Evolutionary conservation across 2,797 vertebrate species (phyloP).

Genomic region (Chelon labrosus): DNA sequence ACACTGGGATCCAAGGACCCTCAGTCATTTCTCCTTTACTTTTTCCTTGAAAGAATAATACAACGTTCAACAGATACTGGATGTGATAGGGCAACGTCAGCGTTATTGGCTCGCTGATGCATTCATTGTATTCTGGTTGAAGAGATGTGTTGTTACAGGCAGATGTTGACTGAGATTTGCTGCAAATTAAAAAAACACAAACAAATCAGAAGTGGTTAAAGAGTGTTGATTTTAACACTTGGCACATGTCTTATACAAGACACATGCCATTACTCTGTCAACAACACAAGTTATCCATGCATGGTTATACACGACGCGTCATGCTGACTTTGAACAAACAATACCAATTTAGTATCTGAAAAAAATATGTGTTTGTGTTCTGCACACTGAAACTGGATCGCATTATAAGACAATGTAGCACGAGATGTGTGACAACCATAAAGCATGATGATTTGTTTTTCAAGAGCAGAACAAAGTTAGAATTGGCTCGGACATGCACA

Average conservation of each 20-base stretch:
- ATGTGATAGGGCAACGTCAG: no score
- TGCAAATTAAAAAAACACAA: no score
- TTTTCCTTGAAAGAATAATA: no score
- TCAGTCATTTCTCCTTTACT: no score
- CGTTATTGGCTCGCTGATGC: no score
- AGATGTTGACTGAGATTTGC: no score
- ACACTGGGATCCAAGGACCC: no score
- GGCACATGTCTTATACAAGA: neutral
- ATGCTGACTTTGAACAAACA: neutral
- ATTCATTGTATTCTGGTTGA: no score
- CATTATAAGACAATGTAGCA: neutral
- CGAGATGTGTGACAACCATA: slow-evolving; percentile 9
- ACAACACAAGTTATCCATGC: neutral
- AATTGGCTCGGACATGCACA: slow-evolving; percentile 17
- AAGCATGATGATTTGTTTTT: slow-evolving; percentile 9
- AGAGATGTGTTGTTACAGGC: no score
- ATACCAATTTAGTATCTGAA: neutral
- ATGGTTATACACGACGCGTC: neutral
- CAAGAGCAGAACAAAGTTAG: slow-evolving; percentile 17
- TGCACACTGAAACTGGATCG: neutral
- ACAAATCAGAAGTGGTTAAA: no score
- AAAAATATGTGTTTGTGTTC: neutral
- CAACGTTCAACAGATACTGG: neutral
- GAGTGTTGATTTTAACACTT: no score
- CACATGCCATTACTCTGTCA: neutral